Evolutionary conservation across 2,888 invertebrate genomes (phyloP).

Genomic region (Pyrrhopygopsis socrates): DNA sequence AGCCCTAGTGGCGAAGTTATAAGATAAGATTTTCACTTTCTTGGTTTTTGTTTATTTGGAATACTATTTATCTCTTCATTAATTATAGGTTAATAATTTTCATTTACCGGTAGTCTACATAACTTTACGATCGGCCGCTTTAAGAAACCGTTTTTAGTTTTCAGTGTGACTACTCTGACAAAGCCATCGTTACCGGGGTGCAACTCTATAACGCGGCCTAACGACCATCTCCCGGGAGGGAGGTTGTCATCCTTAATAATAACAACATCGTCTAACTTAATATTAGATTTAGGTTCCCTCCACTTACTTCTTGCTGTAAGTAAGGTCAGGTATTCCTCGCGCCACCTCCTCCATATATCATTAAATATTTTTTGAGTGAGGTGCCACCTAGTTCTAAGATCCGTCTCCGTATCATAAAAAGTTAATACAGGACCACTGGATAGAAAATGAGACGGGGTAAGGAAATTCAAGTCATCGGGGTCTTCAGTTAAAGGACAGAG

Average conservation of each 20-base stretch:
- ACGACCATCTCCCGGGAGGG: neutral
- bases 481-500: neutral
- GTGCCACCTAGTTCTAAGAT: constrained; percentile 42
- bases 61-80: neutral
- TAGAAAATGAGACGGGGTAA: constrained; percentile 21
- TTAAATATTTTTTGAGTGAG: constrained; percentile 24
- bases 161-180: constrained; percentile 30
- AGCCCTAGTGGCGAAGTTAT: neutral
- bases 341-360: constrained; percentile 36
- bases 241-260: constrained; percentile 32
- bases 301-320: constrained; percentile 22
- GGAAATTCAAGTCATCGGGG: neutral
- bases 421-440: neutral
- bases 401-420: constrained; percentile 28
- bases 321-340: neutral
- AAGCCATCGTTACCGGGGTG: neutral
- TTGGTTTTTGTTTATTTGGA: neutral
- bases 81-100: neutral
- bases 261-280: constrained; percentile 17
- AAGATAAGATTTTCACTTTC: no score
- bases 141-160: constrained; percentile 24
- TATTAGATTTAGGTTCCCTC: neutral
- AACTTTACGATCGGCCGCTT: constrained; percentile 11
- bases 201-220: constrained; percentile 4
- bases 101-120: neutral